Percentiles rank a stretch among this genome's conserved stretches.
phyloP scores from a whole-genome alignment of 2,888 invertebrate genomes.

The Eubasilissa splendida region DNA sequence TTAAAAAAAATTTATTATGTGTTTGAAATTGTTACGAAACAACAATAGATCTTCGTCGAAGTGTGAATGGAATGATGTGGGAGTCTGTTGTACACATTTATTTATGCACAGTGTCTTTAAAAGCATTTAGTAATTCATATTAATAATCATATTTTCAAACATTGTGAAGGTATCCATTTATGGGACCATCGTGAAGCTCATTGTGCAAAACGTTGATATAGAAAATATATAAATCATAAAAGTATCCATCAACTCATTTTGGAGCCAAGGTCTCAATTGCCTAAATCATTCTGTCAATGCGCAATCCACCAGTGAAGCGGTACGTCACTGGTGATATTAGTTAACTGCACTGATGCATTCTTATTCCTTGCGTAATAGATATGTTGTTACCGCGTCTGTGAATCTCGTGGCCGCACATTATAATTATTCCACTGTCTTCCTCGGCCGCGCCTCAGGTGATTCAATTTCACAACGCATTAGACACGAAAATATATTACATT shows the following conservation, averaged over 20 bases:
- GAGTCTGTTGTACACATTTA: constrained; percentile 24
- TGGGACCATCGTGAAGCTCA: constrained; percentile 25
- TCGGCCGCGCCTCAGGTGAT: neutral
- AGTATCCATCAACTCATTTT: constrained; percentile 35
- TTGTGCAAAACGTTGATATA: constrained; percentile 41
- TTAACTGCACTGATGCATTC: constrained; percentile 36
- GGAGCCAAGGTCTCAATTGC: constrained; percentile 18
- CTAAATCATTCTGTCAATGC: neutral
- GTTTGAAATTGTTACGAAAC: constrained; percentile 21
- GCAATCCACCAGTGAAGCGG: neutral
- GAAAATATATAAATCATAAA: constrained; percentile 35
- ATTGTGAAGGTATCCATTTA: constrained; percentile 24
- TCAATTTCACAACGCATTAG: constrained; percentile 10
- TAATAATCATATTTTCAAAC: constrained; percentile 26
- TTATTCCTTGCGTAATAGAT: constrained; percentile 26
- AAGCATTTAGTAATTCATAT: constrained; percentile 36
- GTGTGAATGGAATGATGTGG: constrained; percentile 29
- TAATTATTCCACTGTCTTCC: constrained; percentile 18
- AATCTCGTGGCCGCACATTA: constrained; percentile 8
- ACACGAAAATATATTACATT: no score
- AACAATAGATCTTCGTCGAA: constrained; percentile 40
- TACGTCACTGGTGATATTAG: neutral
- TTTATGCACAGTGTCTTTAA: constrained; percentile 30
- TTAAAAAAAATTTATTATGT: no score
- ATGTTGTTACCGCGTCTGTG: constrained; percentile 9